Conservation (phyloP, 1,140 invertebrate species). For the Tenebrio molitor region DNA sequence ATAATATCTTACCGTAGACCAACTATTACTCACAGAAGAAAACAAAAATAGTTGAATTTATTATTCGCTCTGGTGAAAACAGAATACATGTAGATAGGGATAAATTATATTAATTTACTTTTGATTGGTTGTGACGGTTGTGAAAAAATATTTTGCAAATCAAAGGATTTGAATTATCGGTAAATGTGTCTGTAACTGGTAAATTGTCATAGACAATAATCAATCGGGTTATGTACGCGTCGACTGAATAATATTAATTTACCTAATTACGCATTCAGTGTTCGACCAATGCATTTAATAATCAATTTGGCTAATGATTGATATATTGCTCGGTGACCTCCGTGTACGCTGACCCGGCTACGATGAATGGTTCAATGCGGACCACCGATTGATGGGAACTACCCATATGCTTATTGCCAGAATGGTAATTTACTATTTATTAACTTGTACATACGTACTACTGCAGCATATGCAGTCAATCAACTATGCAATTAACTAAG, state of each 20-base stretch:
- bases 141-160: not conserved
- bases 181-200: constrained; percentile 14
- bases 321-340: constrained; percentile 42
- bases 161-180: not conserved
- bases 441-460: too few species aligned
- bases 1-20: constrained; percentile 1
- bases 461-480: too few species aligned
- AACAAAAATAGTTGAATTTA: too few species aligned
- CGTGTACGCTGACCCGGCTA: constrained; percentile 21
- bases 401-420: constrained; percentile 38
- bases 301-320: constrained; percentile 49
- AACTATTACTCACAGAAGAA: not conserved
- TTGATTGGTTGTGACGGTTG: too few species aligned
- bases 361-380: constrained; percentile 13
- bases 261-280: constrained; percentile 43
- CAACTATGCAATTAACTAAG: too few species aligned
- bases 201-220: constrained; percentile 32
- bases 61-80: too few species aligned
- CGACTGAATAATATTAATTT: constrained; percentile 46
- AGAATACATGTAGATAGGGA: too few species aligned
- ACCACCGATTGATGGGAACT: constrained; percentile 12
- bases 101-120: too few species aligned
- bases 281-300: constrained; percentile 48
- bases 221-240: constrained; percentile 38
- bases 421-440: too few species aligned